Conservation (phyloP, 1,140 invertebrate genomes). For the Vanessa atalanta region DNA sequence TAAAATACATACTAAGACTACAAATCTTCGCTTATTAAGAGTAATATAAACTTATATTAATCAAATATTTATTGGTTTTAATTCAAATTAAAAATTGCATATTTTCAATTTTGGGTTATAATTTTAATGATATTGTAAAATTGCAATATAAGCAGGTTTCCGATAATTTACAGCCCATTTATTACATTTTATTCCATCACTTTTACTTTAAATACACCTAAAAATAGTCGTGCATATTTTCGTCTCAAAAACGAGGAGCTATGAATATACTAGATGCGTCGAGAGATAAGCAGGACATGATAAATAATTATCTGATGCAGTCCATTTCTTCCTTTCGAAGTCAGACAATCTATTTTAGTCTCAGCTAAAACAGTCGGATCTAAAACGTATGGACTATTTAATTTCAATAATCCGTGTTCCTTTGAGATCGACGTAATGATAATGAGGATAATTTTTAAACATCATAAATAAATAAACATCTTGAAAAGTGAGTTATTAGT, state of each 20-base stretch:
- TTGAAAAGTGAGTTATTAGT: background rate
- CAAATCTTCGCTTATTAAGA: too few relatives aligned
- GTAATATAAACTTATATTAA: too few relatives aligned
- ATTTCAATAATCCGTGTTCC: constrained; percentile 26
- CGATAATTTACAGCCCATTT: too few relatives aligned
- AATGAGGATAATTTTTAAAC: constrained; percentile 7
- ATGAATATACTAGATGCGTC: constrained; percentile 16
- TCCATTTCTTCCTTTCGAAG: constrained; percentile 38
- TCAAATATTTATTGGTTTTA: too few relatives aligned
- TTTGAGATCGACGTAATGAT: constrained; percentile 21
- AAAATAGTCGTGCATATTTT: background rate
- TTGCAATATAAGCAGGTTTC: too few relatives aligned
- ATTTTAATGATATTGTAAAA: too few relatives aligned
- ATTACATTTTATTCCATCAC: too few relatives aligned
- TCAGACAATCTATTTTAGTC: constrained; percentile 42
- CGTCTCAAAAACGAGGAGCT: background rate
- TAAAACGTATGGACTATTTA: constrained; percentile 31
- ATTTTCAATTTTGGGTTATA: too few relatives aligned
- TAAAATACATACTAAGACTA: too few relatives aligned
- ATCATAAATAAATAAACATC: background rate
- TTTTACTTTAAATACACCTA: background rate
- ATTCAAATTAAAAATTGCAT: too few relatives aligned
- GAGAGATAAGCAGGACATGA: constrained; percentile 37
- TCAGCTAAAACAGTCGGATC: constrained; percentile 27
- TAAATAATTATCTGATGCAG: constrained; percentile 42